Evolutionary conservation across 2,888 invertebrate genomes (phyloP).

Genomic region (Agrochola macilenta): DNA sequence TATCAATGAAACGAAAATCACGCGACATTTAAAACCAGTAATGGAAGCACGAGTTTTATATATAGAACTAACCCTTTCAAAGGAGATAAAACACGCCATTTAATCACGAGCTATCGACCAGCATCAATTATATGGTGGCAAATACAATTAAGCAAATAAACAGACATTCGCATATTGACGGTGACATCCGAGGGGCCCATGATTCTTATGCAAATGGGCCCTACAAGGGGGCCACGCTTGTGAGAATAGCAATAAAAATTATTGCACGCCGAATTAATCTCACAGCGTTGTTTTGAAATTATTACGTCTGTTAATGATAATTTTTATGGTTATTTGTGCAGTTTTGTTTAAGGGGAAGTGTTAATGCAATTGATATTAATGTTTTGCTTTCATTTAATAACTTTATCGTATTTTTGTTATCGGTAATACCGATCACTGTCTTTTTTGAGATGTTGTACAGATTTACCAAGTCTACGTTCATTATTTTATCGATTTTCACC

Average conservation of each 20-base stretch:
- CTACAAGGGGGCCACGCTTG: constrained; percentile 74
- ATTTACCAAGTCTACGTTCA: neutral
- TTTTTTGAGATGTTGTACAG: neutral
- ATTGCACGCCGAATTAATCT: constrained; percentile 66
- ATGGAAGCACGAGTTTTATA: constrained; percentile 14
- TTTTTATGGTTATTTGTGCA: constrained; percentile 57
- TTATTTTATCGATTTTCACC: neutral
- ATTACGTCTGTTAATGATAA: constrained; percentile 53
- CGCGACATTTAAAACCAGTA: constrained; percentile 28
- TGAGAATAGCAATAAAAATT: constrained; percentile 78
- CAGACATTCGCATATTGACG: constrained; percentile 80
- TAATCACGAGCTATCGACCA: constrained; percentile 62
- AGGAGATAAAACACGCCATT: constrained; percentile 50
- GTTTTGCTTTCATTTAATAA: constrained; percentile 6
- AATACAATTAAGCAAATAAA: constrained; percentile 87
- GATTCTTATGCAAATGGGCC: constrained; percentile 84
- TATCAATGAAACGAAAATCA: constrained; percentile 14
- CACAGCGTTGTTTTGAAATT: constrained; percentile 56
- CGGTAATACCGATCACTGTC: neutral
- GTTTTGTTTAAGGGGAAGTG: constrained; percentile 14
- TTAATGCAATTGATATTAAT: constrained; percentile 39
- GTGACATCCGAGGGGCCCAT: constrained; percentile 76
- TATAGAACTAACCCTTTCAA: constrained; percentile 36
- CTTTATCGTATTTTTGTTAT: neutral
- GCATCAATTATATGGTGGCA: constrained; percentile 74